Conservation (phyloP, 2,888 invertebrate genomes). For the Empis livida region DNA sequence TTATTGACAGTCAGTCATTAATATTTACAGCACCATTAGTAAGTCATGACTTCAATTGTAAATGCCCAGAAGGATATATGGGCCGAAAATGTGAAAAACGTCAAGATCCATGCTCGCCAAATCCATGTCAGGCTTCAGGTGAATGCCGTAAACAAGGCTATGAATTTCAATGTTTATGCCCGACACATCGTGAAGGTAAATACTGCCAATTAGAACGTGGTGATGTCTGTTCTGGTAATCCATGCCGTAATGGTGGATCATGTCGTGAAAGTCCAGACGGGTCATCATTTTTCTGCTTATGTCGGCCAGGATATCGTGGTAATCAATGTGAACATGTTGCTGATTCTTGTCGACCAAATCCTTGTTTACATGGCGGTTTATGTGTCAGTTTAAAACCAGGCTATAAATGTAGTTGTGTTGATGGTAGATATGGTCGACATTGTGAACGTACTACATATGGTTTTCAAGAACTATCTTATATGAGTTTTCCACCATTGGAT, state of each 20-base stretch:
- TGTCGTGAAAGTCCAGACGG: slow-evolving; percentile 80
- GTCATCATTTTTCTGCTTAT: slow-evolving; percentile 81
- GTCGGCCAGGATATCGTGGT: slow-evolving; percentile 82
- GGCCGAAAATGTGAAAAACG: slow-evolving; percentile 71
- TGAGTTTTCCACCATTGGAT: slow-evolving; percentile 76
- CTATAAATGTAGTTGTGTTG: slow-evolving; percentile 72
- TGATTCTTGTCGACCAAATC: slow-evolving; percentile 84
- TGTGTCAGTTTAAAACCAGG: slow-evolving; percentile 82
- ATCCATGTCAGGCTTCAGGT: slow-evolving; percentile 75
- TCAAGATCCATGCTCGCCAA: slow-evolving; percentile 83
- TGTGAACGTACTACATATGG: slow-evolving; percentile 86
- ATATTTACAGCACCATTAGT: slow-evolving; percentile 75
- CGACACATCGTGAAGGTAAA: slow-evolving; percentile 64
- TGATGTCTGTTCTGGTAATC: slow-evolving; percentile 71
- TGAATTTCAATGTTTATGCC: slow-evolving; percentile 74
- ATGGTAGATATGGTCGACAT: slow-evolving; percentile 78
- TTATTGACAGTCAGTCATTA: slow-evolving; percentile 66
- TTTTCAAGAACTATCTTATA: slow-evolving; percentile 77
- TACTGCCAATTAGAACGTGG: slow-evolving; percentile 73
- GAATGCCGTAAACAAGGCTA: slow-evolving; percentile 73
- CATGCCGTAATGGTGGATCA: slow-evolving; percentile 83
- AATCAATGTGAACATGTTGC: slow-evolving; percentile 79
- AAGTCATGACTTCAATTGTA: slow-evolving; percentile 63
- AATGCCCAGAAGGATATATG: slow-evolving; percentile 72
- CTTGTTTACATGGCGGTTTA: slow-evolving; percentile 80